phyloP scores from a whole-genome alignment of 1,140 invertebrate genomes.

The Drosophila rhopaloa region DNA sequence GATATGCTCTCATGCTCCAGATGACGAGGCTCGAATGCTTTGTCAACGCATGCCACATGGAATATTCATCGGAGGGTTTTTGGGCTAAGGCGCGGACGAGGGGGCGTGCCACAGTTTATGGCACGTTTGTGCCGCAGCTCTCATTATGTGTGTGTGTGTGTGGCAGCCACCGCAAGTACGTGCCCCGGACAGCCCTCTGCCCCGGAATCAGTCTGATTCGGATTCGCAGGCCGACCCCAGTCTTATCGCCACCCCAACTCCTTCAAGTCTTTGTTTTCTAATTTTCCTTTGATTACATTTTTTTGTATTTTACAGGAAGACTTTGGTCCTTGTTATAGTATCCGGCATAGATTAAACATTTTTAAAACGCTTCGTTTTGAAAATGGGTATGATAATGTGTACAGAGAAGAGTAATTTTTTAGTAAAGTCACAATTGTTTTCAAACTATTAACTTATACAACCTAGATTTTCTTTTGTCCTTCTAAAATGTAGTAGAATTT shows the following conservation, averaged over 20 bases:
- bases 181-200: slow-evolving; percentile 42
- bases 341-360: slow-evolving; percentile 21
- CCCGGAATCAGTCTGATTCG: slow-evolving; percentile 15
- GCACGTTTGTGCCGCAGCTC: slow-evolving; percentile 56
- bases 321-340: slow-evolving; percentile 23
- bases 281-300: slow-evolving; percentile 74
- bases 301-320: slow-evolving; percentile 2
- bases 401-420: too few relatives aligned
- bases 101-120: slow-evolving; percentile 45
- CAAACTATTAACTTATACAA: neutral
- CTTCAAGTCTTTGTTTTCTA: slow-evolving; percentile 50
- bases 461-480: too few relatives aligned
- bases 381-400: too few relatives aligned
- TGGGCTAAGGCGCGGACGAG: neutral
- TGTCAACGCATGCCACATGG: slow-evolving; percentile 64
- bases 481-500: too few relatives aligned
- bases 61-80: slow-evolving; percentile 33
- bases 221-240: slow-evolving; percentile 20
- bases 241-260: neutral
- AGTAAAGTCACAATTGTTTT: too few relatives aligned
- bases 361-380: neutral
- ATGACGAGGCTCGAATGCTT: slow-evolving; percentile 62
- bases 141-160: slow-evolving; percentile 32
- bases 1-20: slow-evolving; percentile 69
- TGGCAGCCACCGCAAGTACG: slow-evolving; percentile 38